Conservation (phyloP, 2,888 invertebrate genomes). For the Aphidius colemani region DNA sequence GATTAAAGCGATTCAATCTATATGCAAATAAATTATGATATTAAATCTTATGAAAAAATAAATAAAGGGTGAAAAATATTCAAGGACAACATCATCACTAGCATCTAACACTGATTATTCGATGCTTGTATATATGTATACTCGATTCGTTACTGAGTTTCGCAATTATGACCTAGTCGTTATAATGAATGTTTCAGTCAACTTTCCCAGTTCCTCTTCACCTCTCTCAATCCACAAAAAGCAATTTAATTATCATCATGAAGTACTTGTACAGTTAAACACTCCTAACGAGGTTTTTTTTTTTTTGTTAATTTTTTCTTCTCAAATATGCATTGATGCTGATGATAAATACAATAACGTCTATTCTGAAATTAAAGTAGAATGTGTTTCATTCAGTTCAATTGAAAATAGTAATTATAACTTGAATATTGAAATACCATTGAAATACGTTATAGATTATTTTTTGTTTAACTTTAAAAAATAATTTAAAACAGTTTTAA, state of each 20-base stretch:
- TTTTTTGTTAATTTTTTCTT: too few relatives aligned
- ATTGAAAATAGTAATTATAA: too few relatives aligned
- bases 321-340: too few relatives aligned
- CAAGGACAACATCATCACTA: too few relatives aligned
- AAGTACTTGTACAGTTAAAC: conserved; percentile 23
- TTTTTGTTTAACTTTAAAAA: too few relatives aligned
- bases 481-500: too few relatives aligned
- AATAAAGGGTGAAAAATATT: too few relatives aligned
- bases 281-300: conserved; percentile 32
- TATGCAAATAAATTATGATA: conserved; percentile 57
- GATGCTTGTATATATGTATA: conserved; percentile 31
- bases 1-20: conserved; percentile 55
- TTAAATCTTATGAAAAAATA: conserved; percentile 48
- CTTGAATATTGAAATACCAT: too few relatives aligned
- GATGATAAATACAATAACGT: too few relatives aligned
- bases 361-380: too few relatives aligned
- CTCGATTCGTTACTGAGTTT: conserved; percentile 44
- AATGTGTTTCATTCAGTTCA: too few relatives aligned
- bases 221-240: conserved; percentile 35
- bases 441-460: too few relatives aligned
- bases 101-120: conserved; percentile 37
- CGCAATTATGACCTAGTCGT: conserved; percentile 54
- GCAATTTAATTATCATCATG: conserved; percentile 53
- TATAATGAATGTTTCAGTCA: conserved; percentile 55
- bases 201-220: conserved; percentile 29